phyloP scores from a whole-genome alignment of 2,888 invertebrate genomes.

The Tenthredo notha region DNA sequence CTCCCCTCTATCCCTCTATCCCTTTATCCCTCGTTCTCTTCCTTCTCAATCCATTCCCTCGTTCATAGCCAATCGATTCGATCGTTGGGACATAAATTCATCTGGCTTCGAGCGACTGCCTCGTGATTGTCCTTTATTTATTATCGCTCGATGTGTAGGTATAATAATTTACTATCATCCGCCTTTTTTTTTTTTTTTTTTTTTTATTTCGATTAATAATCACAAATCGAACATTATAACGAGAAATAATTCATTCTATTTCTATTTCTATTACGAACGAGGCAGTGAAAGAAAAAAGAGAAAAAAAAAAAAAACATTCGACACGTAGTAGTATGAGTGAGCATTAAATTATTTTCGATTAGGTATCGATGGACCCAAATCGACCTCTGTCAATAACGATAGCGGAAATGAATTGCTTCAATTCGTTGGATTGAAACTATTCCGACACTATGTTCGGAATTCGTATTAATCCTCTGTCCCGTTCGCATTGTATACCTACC shows the following conservation, averaged over 20 bases:
- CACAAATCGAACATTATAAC: background rate
- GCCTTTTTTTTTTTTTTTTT: too few relatives aligned
- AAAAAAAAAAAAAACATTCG: too few relatives aligned
- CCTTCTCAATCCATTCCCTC: background rate
- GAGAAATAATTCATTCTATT: background rate
- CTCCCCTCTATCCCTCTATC: background rate
- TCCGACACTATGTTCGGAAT: slow-evolving; percentile 72
- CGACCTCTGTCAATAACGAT: slow-evolving; percentile 60
- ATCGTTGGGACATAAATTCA: slow-evolving; percentile 43
- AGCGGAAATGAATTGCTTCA: slow-evolving; percentile 72
- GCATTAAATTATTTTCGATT: slow-evolving; percentile 65
- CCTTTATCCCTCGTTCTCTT: background rate
- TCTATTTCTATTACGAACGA: background rate
- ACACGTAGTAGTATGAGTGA: background rate
- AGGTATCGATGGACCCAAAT: slow-evolving; percentile 59
- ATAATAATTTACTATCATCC: slow-evolving; percentile 6
- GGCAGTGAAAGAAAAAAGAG: too few relatives aligned
- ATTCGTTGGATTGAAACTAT: slow-evolving; percentile 73
- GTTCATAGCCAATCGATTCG: slow-evolving; percentile 45
- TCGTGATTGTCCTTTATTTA: background rate
- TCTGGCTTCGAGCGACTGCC: background rate
- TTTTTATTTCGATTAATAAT: slow-evolving; percentile 3
- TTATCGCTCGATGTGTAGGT: background rate
- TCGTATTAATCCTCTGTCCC: slow-evolving; percentile 67
- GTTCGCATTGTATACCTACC: background rate